Conservation (phyloP, 2,797 vertebrate species). For the Cyprinella venusta region DNA sequence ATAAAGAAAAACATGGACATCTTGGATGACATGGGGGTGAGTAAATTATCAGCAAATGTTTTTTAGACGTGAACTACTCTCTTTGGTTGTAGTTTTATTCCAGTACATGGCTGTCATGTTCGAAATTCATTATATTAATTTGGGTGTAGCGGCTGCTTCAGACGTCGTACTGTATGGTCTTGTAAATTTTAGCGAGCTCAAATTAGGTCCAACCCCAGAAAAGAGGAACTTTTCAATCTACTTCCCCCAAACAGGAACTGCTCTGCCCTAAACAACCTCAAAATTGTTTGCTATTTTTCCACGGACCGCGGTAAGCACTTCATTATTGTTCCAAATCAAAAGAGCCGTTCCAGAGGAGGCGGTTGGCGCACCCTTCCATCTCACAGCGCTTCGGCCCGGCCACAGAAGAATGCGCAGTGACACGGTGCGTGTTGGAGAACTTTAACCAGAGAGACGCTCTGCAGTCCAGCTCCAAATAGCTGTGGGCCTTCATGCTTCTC, state of each 20-base stretch:
- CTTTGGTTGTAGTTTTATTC: not conserved
- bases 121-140: conserved; percentile 1
- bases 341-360: conserved; percentile 67
- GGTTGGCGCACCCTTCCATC: conserved; percentile 66
- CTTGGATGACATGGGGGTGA: too few species aligned
- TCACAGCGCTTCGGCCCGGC: conserved; percentile 67
- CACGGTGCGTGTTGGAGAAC: conserved; percentile 61
- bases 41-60: too few species aligned
- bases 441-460: conserved; percentile 65
- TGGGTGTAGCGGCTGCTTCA: not conserved
- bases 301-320: conserved; percentile 62
- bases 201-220: conserved; percentile 23
- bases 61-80: not conserved
- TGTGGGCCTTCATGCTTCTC: conserved; percentile 61
- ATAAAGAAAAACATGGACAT: too few species aligned
- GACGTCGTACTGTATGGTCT: conserved; percentile 15
- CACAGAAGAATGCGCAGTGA: conserved; percentile 66
- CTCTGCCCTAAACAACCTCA: conserved; percentile 75
- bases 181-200: conserved; percentile 13
- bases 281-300: conserved; percentile 77
- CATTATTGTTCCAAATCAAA: conserved; percentile 80
- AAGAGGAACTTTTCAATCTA: conserved; percentile 56
- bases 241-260: conserved; percentile 71
- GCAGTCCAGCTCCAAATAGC: conserved; percentile 72
- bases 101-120: not conserved